Evolutionary conservation across 2,888 invertebrate species (phyloP), one percentile per base, ranked within the genome.

Genomic region (Platypus cylindrus): DNA sequence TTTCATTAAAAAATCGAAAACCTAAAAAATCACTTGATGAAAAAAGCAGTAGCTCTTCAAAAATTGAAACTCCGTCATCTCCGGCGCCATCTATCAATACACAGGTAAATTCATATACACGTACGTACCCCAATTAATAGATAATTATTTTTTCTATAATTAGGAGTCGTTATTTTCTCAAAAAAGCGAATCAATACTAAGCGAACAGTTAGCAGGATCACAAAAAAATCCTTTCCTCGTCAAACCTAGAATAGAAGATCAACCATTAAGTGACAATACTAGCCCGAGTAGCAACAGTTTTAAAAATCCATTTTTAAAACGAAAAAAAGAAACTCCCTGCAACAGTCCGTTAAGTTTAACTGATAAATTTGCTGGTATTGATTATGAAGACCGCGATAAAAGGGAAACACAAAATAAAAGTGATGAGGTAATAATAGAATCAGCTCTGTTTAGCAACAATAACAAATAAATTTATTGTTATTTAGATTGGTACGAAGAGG

Each of bases 241-340:
- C 16, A 34, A 23, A 17, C 8, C 32, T n/a, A 16, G 18, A 15
- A 17, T 7, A 2, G 14, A 9, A 9, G 25, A 12, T n/a, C 13
- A n/a, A n/a, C n/a, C n/a, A n/a, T n/a, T n/a, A n/a, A n/a, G n/a
- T n/a, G n/a, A n/a, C n/a, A n/a, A n/a, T n/a, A n/a, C n/a, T n/a
- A n/a, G n/a, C n/a, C n/a, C n/a, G n/a, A n/a, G n/a, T n/a, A n/a
- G n/a, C n/a, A n/a, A n/a, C n/a, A n/a, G n/a, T n/a, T n/a, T n/a
- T 9, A 28, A 9, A 43, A 69, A 68, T 54, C 68, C 68, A 4
- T 69, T 68, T 48, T 46, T 62, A 25, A 68, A 65, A 47, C 60
- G 50, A 16, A 47, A 54, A 20, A 58, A 59, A 38, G 56, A 43
- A 23, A n/a, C n/a, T n/a, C 35, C n/a, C 11, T 11, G 20, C n/a